Percentiles rank a stretch among this genome's conserved stretches.
phyloP scores from a whole-genome alignment of 2,797 vertebrate species.

The Enteromius viviparus region DNA sequence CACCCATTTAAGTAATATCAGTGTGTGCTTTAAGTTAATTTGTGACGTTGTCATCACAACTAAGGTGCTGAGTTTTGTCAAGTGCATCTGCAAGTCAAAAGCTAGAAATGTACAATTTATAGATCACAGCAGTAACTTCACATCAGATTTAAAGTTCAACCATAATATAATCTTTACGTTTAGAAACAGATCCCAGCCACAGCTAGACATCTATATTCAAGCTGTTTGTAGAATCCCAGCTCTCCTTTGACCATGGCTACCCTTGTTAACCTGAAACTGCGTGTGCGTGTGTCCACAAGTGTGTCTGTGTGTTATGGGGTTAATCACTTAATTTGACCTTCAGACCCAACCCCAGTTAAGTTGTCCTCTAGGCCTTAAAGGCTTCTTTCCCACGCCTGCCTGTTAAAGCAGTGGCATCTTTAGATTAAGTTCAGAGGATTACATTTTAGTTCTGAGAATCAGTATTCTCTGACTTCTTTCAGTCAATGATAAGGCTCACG shows the following conservation, averaged over 20 bases:
- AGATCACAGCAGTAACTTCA: background rate
- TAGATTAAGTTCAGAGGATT: background rate
- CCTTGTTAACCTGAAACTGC: background rate
- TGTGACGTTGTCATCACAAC: background rate
- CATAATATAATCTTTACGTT: background rate
- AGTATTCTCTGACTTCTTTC: background rate
- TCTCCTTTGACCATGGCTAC: constrained; percentile 8
- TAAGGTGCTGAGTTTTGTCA: background rate
- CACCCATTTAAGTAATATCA: background rate
- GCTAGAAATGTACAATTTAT: background rate
- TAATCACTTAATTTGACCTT: constrained; percentile 29
- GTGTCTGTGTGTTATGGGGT: constrained; percentile 29
- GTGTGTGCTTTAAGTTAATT: background rate
- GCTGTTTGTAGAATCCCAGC: constrained; percentile 21
- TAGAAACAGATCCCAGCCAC: background rate
- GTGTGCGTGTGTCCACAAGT: constrained; percentile 18
- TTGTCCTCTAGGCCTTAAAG: background rate
- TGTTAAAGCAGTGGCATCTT: background rate
- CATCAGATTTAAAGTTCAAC: background rate
- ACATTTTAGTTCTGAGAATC: background rate
- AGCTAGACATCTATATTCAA: constrained; percentile 1
- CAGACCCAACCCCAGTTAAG: constrained; percentile 12
- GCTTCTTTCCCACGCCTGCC: background rate
- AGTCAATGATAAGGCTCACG: background rate
- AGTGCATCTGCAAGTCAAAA: background rate